A percentile compares a stretch with the other conserved stretches of the same genome.
These are phyloP conservation scores for Rhingia campestris DNA, from an alignment of 2,888 invertebrate genomes.

Conservation along the genomic window DNA sequence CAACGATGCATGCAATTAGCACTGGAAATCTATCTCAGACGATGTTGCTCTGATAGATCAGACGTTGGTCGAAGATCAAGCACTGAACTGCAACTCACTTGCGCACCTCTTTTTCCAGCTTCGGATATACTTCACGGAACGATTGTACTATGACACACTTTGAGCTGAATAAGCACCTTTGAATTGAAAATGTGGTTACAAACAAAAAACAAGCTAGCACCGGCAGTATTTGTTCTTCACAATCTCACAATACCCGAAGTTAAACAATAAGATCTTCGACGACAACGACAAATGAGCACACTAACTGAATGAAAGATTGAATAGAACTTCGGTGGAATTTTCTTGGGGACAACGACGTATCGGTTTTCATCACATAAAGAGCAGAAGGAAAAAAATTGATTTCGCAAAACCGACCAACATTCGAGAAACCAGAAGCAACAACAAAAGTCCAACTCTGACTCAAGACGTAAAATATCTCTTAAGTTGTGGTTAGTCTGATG, in stretches of 20 bases:
- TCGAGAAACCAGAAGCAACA: conserved; percentile 32
- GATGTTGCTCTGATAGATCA: conserved; percentile 32
- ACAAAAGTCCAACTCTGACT: conserved; percentile 31
- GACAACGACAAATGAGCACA: conserved; percentile 60
- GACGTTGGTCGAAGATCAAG: conserved; percentile 59
- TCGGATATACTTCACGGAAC: conserved; percentile 20
- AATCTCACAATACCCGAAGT: conserved; percentile 36
- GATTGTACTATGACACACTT: conserved; percentile 65
- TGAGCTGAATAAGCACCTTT: conserved; percentile 61
- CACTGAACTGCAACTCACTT: conserved; percentile 49
- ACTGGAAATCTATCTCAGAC: conserved; percentile 41
- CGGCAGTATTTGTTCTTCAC: conserved; percentile 55
- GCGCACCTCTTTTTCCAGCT: conserved; percentile 58
- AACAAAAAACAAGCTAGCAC: conserved; percentile 29
- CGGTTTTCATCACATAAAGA: conserved; percentile 21
- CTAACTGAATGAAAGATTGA: conserved; percentile 50
- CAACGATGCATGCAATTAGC: conserved; percentile 44
- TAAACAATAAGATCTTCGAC: conserved; percentile 41
- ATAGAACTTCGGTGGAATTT: conserved; percentile 49
- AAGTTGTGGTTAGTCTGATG: conserved; percentile 68
- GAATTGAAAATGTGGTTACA: conserved; percentile 54
- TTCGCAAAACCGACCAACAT: conserved; percentile 53
- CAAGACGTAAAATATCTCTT: conserved; percentile 46
- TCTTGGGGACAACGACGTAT: conserved; percentile 30
- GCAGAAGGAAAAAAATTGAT: conserved; percentile 20